A percentile compares a stretch with the other conserved stretches of the same genome.
phyloP scores from a whole-genome alignment of 1,140 invertebrate species.

The Andricus grossulariae region DNA sequence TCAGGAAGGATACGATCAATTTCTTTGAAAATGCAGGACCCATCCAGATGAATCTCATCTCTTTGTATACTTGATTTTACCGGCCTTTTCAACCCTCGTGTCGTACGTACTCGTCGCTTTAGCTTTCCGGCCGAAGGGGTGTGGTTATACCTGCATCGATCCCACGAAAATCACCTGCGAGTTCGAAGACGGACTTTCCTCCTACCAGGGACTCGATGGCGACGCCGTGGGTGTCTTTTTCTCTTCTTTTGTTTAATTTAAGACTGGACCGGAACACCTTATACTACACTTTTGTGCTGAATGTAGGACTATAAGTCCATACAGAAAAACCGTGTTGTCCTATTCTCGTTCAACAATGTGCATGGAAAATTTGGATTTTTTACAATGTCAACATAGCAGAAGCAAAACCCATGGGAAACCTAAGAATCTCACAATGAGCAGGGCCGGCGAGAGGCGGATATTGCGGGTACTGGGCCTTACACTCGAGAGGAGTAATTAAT shows the following conservation, averaged over 20 bases:
- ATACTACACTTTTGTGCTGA: neutral
- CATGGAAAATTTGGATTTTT: no score
- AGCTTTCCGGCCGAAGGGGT: conserved; percentile 53
- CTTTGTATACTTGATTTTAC: conserved; percentile 45
- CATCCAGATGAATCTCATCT: conserved; percentile 35
- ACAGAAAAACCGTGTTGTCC: neutral
- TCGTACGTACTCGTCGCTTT: conserved; percentile 40
- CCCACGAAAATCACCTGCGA: conserved; percentile 56
- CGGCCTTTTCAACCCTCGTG: conserved; percentile 42
- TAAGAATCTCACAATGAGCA: no score
- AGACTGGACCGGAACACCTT: conserved; percentile 11
- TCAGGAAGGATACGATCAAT: conserved; percentile 30
- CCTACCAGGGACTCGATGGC: neutral
- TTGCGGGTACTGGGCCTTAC: no score
- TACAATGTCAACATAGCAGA: no score
- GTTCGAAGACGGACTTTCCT: conserved; percentile 28
- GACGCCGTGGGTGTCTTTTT: conserved; percentile 21
- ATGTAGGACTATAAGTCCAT: neutral
- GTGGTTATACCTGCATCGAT: conserved; percentile 67
- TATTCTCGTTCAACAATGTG: no score
- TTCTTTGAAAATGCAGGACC: neutral
- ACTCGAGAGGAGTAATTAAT: no score
- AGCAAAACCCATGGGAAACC: no score
- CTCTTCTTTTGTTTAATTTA: conserved; percentile 7
- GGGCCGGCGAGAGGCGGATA: no score